phyloP scores from a whole-genome alignment of 2,888 invertebrate genomes.

The Pecten maximus region DNA sequence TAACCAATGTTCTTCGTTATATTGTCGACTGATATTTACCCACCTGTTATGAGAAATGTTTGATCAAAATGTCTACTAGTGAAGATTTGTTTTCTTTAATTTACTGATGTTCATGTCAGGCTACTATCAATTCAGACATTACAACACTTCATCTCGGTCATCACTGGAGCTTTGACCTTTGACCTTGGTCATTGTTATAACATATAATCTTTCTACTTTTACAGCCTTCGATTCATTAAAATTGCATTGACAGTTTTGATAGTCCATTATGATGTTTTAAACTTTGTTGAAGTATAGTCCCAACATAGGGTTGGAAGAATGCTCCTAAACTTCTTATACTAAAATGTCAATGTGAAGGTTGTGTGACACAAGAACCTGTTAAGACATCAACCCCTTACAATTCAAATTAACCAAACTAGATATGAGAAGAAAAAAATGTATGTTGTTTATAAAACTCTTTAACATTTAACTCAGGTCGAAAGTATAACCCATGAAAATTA shows the following conservation, averaged over 20 bases:
- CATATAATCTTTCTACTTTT: background rate
- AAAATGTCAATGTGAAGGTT: too few species aligned
- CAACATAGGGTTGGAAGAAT: too few species aligned
- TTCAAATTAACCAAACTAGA: too few species aligned
- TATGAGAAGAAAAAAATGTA: too few species aligned
- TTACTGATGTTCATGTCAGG: background rate
- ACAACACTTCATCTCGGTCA: background rate
- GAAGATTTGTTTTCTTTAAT: background rate
- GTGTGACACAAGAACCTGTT: too few species aligned
- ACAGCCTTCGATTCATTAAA: background rate
- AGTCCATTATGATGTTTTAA: background rate
- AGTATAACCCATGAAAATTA: too few species aligned
- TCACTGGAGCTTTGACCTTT: background rate
- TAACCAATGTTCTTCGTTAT: too few species aligned
- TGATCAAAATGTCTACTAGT: background rate
- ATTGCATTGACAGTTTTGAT: background rate
- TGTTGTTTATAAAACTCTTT: too few species aligned
- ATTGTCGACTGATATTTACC: background rate
- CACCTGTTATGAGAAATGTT: background rate
- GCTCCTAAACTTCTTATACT: too few species aligned
- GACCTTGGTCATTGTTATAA: background rate
- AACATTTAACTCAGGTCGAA: too few species aligned
- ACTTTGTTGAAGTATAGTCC: background rate
- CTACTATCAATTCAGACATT: background rate
- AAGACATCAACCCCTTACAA: too few species aligned